A percentile compares a stretch with the other conserved stretches of the same genome.
These are phyloP conservation scores for Cebus imitator DNA, from an alignment of 2,113 vertebrate species.

Conservation along the genomic window DNA sequence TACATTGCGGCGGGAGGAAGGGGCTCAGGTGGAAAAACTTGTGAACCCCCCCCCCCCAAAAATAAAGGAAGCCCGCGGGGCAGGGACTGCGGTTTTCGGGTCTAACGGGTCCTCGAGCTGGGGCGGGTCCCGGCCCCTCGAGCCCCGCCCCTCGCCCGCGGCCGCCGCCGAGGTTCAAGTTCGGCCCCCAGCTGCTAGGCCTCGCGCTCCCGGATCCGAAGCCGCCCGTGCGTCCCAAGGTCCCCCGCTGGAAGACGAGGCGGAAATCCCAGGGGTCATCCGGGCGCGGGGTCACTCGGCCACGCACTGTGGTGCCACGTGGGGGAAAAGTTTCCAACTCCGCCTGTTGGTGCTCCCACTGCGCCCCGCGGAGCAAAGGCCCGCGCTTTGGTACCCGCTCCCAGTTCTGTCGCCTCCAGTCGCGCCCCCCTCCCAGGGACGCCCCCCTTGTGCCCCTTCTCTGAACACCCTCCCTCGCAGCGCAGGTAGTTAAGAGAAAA, in stretches of 20 bases:
- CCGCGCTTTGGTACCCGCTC: background rate
- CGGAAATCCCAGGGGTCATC: background rate
- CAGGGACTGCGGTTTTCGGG: background rate
- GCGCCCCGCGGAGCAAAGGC: background rate
- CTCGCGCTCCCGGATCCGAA: background rate
- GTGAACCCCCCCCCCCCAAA: background rate
- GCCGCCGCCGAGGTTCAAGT: background rate
- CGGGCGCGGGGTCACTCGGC: constrained; percentile 2
- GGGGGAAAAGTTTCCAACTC: constrained; percentile 62
- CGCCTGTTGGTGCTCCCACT: background rate
- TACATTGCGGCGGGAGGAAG: background rate
- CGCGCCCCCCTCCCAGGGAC: background rate
- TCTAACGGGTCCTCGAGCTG: background rate
- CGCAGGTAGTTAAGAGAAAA: background rate
- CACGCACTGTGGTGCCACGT: constrained; percentile 37
- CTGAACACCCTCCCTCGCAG: background rate
- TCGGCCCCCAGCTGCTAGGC: background rate
- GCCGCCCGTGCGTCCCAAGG: background rate
- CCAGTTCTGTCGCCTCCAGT: background rate
- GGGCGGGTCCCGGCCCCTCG: background rate
- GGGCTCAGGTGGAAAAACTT: background rate
- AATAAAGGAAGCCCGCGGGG: background rate
- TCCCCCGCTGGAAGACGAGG: background rate
- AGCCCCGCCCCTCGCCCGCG: background rate
- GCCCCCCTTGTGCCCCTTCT: background rate